These are phyloP conservation scores for Chionomys nivalis DNA, from an alignment of 2,113 vertebrate genomes.

Conservation along the genomic window DNA sequence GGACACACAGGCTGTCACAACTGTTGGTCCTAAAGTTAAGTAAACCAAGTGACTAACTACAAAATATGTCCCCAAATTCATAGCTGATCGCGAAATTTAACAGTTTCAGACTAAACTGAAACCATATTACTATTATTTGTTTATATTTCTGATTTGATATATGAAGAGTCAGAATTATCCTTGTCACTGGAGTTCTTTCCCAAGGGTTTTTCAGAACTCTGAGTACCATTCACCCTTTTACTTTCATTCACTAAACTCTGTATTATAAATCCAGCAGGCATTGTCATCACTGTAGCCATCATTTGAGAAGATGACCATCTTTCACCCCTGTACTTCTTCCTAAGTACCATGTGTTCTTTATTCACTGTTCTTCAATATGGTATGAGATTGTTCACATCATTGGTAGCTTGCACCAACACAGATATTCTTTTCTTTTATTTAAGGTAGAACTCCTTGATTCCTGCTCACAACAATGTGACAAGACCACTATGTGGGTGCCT, in stretches of 20 bases:
- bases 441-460: conserved; percentile 56
- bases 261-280: conserved; percentile 5
- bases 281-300: conserved; percentile 41
- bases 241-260: conserved; percentile 50
- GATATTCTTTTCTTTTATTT: conserved; percentile 53
- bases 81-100: not conserved
- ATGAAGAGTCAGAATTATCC: not conserved
- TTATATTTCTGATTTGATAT: not conserved
- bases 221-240: conserved; percentile 34
- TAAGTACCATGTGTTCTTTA: conserved; percentile 25
- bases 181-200: conserved; percentile 18
- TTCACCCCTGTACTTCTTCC: conserved; percentile 61
- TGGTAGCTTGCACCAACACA: conserved; percentile 15
- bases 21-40: not conserved
- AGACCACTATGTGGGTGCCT: conserved; percentile 41
- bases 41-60: not conserved
- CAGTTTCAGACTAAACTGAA: not conserved
- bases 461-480: conserved; percentile 58
- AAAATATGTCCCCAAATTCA: not conserved
- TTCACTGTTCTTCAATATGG: conserved; percentile 33
- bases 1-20: not conserved
- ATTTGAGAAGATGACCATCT: not conserved
- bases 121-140: not conserved
- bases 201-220: conserved; percentile 13
- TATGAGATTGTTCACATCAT: not conserved